A percentile compares a stretch with the other conserved stretches of the same genome.
These are phyloP conservation scores for Bhutanitis thaidina DNA, from an alignment of 2,888 invertebrate species.

Conservation along the genomic window DNA sequence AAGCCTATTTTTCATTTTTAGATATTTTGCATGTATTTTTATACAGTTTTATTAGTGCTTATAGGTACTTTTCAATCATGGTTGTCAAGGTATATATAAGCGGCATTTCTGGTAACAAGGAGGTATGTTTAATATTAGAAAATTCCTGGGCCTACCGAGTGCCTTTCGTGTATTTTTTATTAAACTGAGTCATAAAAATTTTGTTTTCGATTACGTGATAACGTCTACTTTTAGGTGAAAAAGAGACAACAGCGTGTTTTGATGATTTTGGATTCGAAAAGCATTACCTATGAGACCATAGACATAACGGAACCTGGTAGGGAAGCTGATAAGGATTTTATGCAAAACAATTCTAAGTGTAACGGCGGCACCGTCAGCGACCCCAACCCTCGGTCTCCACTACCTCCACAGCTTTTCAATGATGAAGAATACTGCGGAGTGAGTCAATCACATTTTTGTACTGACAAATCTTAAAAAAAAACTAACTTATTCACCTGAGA, in stretches of 20 bases:
- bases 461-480: too few species aligned
- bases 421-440: constrained; percentile 96
- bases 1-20: constrained; percentile 71
- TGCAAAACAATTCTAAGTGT: constrained; percentile 92
- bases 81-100: constrained; percentile 95
- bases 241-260: constrained; percentile 96
- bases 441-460: constrained; percentile 43
- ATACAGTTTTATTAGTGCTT: constrained; percentile 45
- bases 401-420: constrained; percentile 97
- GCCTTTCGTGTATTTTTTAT: constrained; percentile 53
- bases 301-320: constrained; percentile 97
- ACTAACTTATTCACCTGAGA: too few species aligned
- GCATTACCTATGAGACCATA: constrained; percentile 92
- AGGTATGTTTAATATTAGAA: constrained; percentile 84
- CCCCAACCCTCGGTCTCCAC: constrained; percentile 86
- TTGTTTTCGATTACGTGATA: constrained; percentile 64
- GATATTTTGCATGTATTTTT: constrained; percentile 47
- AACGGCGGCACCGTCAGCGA: constrained; percentile 87
- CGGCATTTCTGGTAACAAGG: constrained; percentile 96
- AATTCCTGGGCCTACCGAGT: constrained; percentile 62
- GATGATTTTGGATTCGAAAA: constrained; percentile 95
- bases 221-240: constrained; percentile 86
- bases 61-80: constrained; percentile 78
- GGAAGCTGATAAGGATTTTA: constrained; percentile 92
- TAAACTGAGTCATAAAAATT: constrained; percentile 59